These are phyloP conservation scores for Heliangelus exortis DNA, from an alignment of 2,797 vertebrate species.

Conservation along the genomic window DNA sequence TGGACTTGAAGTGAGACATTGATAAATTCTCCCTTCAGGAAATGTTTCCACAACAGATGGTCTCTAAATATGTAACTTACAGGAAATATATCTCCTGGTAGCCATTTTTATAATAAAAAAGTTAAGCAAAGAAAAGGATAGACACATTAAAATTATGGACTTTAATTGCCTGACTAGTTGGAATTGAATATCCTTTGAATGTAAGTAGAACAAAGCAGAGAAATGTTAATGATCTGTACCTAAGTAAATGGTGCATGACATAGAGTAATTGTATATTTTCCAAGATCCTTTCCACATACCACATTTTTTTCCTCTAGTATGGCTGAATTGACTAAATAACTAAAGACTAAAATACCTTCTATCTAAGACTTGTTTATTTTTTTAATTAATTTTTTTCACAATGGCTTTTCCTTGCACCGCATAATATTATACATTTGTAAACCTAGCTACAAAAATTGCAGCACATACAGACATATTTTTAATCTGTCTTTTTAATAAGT, in stretches of 20 bases:
- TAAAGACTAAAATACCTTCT: background rate
- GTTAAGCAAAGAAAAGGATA: constrained; percentile 25
- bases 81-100: constrained; percentile 23
- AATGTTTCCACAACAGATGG: constrained; percentile 48
- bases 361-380: background rate
- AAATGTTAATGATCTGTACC: constrained; percentile 35
- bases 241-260: constrained; percentile 30
- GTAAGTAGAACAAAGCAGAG: constrained; percentile 36
- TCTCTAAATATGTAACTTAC: constrained; percentile 41
- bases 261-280: constrained; percentile 23
- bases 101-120: constrained; percentile 48
- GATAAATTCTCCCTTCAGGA: constrained; percentile 34
- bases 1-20: constrained; percentile 17
- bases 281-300: constrained; percentile 6
- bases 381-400: background rate
- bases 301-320: background rate
- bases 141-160: constrained; percentile 27
- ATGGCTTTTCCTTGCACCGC: background rate
- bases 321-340: background rate
- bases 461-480: background rate
- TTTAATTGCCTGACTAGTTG: constrained; percentile 20
- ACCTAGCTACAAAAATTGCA: background rate
- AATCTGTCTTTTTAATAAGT: background rate
- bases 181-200: constrained; percentile 37
- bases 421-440: background rate